Percentiles rank a stretch among this genome's conserved stretches.
Conservation (phyloP, 1,140 invertebrate genomes). For the Drosophila bocqueti region DNA sequence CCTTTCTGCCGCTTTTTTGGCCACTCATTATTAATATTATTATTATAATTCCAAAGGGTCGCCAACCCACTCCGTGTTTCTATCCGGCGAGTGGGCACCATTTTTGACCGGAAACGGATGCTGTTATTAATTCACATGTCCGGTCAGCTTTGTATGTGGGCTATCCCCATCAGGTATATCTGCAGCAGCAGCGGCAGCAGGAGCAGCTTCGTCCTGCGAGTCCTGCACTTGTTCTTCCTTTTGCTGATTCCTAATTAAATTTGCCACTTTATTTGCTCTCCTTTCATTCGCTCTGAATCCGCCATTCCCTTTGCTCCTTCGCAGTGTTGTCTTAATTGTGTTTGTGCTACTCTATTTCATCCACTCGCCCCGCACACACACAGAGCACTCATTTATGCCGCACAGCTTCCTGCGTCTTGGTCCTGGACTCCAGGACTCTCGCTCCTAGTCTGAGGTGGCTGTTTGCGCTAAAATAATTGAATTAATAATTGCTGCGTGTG, state of each 20-base stretch:
- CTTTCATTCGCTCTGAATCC: constrained; percentile 12
- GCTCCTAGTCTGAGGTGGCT: constrained; percentile 70
- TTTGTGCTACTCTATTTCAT: constrained; percentile 82
- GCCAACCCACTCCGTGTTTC: not conserved
- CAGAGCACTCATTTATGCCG: constrained; percentile 70
- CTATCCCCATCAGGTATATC: constrained; percentile 46
- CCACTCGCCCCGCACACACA: constrained; percentile 40
- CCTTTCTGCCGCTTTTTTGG: constrained; percentile 50
- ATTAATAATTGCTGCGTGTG: constrained; percentile 85
- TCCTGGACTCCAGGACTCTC: constrained; percentile 30
- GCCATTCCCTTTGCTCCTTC: constrained; percentile 23
- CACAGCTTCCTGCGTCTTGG: constrained; percentile 55
- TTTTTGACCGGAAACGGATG: constrained; percentile 77
- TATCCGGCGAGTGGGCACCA: constrained; percentile 5
- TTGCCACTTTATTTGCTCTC: constrained; percentile 77
- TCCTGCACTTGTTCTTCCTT: constrained; percentile 30
- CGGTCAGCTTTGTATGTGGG: constrained; percentile 32
- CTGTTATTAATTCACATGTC: constrained; percentile 80
- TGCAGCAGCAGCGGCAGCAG: not conserved
- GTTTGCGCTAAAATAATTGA: constrained; percentile 84
- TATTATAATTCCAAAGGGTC: constrained; percentile 46
- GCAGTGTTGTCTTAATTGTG: constrained; percentile 71
- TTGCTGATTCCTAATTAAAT: constrained; percentile 71
- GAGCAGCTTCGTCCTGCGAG: constrained; percentile 3
- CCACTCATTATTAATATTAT: constrained; percentile 66